Base-by-base conservation (phyloP, 2,797 vertebrate genomes). In the Pseudomugil gertrudae region DNA sequence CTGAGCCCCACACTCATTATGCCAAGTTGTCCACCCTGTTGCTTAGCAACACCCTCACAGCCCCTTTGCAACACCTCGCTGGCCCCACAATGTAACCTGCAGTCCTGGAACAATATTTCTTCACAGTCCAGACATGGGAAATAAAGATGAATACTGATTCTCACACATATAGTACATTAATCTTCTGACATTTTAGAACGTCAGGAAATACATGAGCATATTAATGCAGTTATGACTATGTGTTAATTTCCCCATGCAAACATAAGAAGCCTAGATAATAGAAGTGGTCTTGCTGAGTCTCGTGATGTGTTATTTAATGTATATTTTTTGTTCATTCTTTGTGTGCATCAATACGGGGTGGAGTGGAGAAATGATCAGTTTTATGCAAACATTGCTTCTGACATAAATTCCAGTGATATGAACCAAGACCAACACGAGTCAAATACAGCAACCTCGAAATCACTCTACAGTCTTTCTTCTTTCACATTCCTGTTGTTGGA, bases 1-100 rank as follows among this genome's bases (percentile, higher is more conserved):
- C 87, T 78, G 80, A 92, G 87, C 87, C 66, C 64, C 70, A 79
- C 80, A 62, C 90, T 80, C 91, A 92, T 92, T 93, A 93, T 83
- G 85, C 85, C 91, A 90, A 89, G 87, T 86, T 86, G 81, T 74
- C 85, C 81, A 76, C 80, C 80, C 84, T 66, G 90, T 93, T 81
- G 86, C 91, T 70, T 85, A 87, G 92, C 81, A 81, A 92, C 81
- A 15, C 64, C 76, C 84, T 81, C 76, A 69, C 73, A 80, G 85
- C 74, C 89, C 89, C 77, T 91, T 74, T 83, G 86, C 82, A 93
- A 89, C 81, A 90, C 88, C 77, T 89, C 78, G 72, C 60, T 56
- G 76, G 79, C 85, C 80, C 75, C 78, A 86, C 65, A 83, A 63
- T 83, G 78, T 80, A 72, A 80, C 75, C 73, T 65, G 3, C 63